Evolutionary conservation across 2,797 vertebrate genomes (phyloP).

Genomic region (Anguilla marmorata): DNA sequence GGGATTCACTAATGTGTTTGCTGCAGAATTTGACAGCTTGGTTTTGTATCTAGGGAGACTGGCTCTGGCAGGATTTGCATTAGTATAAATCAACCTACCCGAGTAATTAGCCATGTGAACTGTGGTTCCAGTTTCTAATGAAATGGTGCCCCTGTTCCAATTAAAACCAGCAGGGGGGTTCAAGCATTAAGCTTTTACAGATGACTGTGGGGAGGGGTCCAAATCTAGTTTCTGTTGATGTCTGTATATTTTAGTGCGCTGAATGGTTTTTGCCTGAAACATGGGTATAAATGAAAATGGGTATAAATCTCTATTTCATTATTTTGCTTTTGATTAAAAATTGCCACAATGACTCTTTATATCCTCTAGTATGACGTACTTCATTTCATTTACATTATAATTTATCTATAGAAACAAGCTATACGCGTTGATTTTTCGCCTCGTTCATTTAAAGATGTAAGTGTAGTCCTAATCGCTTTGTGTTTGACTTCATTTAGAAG

Average conservation of each 20-base stretch:
- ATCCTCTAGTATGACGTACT: not conserved
- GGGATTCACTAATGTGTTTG: not conserved
- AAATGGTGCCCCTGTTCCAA: conserved; percentile 55
- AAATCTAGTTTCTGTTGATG: conserved; percentile 59
- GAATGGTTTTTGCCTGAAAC: not conserved
- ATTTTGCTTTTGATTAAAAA: not conserved
- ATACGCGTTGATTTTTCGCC: not conserved
- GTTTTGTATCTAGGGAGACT: not conserved
- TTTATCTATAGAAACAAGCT: not conserved
- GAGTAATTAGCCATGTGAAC: conserved; percentile 55
- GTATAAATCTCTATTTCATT: not conserved
- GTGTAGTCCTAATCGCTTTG: not conserved
- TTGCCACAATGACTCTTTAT: not conserved
- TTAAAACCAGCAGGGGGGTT: conserved; percentile 45
- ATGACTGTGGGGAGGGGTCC: conserved; percentile 57
- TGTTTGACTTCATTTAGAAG: not conserved
- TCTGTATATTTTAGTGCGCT: not conserved
- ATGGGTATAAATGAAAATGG: not conserved
- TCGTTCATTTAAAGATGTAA: not conserved
- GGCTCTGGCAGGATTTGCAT: conserved; percentile 8
- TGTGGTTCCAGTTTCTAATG: conserved; percentile 53
- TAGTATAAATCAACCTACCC: conserved; percentile 43
- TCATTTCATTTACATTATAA: not conserved
- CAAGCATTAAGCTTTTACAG: conserved; percentile 61
- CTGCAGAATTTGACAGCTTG: conserved; percentile 5